These are phyloP conservation scores for Phoronis australis DNA, from an alignment of 2,888 invertebrate species.

Conservation along the genomic window DNA sequence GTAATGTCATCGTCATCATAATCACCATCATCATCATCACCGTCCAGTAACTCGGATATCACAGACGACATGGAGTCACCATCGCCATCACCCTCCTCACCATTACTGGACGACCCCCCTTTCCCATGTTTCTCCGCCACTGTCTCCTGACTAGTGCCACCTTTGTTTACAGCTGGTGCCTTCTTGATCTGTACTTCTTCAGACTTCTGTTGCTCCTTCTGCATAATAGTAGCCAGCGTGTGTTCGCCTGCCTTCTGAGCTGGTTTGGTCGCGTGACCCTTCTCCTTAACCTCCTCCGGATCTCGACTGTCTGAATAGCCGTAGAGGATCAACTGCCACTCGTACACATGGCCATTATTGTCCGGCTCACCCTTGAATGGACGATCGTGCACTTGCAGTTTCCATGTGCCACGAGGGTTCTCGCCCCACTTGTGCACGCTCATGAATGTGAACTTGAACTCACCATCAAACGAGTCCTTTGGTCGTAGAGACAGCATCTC, in stretches of 20 bases:
- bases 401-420: slow-evolving; percentile 39
- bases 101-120: no score
- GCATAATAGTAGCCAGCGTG: slow-evolving; percentile 15
- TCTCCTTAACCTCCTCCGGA: neutral
- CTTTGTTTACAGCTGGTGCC: no score
- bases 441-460: slow-evolving; percentile 44
- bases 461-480: slow-evolving; percentile 23
- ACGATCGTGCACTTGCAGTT: slow-evolving; percentile 28
- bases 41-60: no score
- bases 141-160: no score
- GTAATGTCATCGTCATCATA: no score
- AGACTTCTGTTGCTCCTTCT: slow-evolving; percentile 17
- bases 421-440: slow-evolving; percentile 48
- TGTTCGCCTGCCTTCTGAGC: slow-evolving; percentile 13
- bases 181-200: slow-evolving; percentile 16
- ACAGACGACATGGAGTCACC: no score
- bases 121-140: no score
- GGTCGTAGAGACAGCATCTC: slow-evolving; percentile 31
- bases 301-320: neutral
- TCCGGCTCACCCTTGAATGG: slow-evolving; percentile 5
- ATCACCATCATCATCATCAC: no score
- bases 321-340: slow-evolving; percentile 16
- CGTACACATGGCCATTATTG: slow-evolving; percentile 8
- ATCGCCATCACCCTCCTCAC: no score
- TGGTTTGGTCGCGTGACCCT: neutral